Base-by-base conservation (phyloP, 2,888 invertebrate species). In the Stenolophus ochropezus region DNA sequence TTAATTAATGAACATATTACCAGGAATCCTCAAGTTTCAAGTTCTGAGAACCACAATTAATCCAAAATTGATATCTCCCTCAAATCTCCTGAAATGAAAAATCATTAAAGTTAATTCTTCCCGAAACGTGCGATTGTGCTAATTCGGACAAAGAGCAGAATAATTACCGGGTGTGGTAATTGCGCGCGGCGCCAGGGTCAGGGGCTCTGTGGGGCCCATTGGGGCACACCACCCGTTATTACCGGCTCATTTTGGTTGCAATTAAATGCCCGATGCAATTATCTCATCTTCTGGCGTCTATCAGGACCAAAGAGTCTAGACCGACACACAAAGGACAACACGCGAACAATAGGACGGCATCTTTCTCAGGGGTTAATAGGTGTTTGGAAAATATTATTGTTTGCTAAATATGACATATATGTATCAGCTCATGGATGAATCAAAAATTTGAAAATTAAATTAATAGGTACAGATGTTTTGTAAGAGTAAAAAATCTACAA, bases 181-280 rank as follows among this genome's bases (percentile, higher is more conserved):
- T 69, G 33, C 27, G 18, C 16, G 65, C 16, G 65, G 65, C 61
- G 61, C 21, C 61, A 14, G 23, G 25, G 3, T 25, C 65, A 33
- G 33, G 65, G 65, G 27, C 33, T 27, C 33, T 16, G 65, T 4
- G 11, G 25, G 25, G 61, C 61, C 14, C 65, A 16, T 6, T n/a
- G 16, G 16, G 61, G 51, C 82, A 82, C 76, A 82, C 71, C 81
- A 58, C 77, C 82, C 83, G 79, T 82, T 81, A 83, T 83, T 83
- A 83, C 83, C 71, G 82, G 82, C 83, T 83, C 79, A 83, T 82
- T 83, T 82, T 82, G 82, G 82, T 82, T 77, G 83, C 83, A 83
- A 83, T 82, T 82, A 83, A 83, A 83, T 80, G 83, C 77, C 78
- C 77, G 56, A 47, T 56, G 82, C 76, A 78, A 81, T 81, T 79